Base-by-base conservation (phyloP, 2,113 vertebrate species). In the Pipra filicauda region DNA sequence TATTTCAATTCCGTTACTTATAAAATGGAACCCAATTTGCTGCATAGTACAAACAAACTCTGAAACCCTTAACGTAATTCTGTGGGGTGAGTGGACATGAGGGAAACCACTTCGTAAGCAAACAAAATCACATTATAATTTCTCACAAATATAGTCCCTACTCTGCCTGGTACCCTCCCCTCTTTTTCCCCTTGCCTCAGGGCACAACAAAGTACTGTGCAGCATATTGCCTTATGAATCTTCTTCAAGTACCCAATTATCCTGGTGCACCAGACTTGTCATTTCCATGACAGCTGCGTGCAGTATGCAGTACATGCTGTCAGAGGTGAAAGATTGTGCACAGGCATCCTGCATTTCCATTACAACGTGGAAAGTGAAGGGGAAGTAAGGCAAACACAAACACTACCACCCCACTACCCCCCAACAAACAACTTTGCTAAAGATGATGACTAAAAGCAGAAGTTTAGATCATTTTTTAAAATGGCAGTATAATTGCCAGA, bases 211-310 rank as follows among this genome's bases (percentile, higher is more conserved):
- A 61, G 79, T 74, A 80, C 91, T 85, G 91, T 37, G 83, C 52
- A 95, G 95, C 97, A 96, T 94, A 97, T 80, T 97, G 98, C 95
- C 90, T 96, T 97, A 97, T 98, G 98, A 98, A 98, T 98, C 98
- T 98, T 97, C 97, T 97, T 97, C 97, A 97, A 98, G 96, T 97
- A 97, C 96, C 97, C 98, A 98, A 98, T 98, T 98, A 98, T 97
- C 97, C 85, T 30, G 80, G 94, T 79, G 92, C 91, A 94, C 91
- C 88, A 91, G 91, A 78, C 95, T 90, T 93, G 97, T 98, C 98
- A 97, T 96, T 73, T 91, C 94, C 93, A 94, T 96, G 98, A 98
- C 98, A 98, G 97, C 97, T 94, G 88, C 26, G 66, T 87, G 95
- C 87, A 59, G 79, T 35, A 69, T 5, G 69, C 94, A 86, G 89